Evolutionary conservation across 2,797 vertebrate species (phyloP).

Genomic region (Brachyalestes nurse): DNA sequence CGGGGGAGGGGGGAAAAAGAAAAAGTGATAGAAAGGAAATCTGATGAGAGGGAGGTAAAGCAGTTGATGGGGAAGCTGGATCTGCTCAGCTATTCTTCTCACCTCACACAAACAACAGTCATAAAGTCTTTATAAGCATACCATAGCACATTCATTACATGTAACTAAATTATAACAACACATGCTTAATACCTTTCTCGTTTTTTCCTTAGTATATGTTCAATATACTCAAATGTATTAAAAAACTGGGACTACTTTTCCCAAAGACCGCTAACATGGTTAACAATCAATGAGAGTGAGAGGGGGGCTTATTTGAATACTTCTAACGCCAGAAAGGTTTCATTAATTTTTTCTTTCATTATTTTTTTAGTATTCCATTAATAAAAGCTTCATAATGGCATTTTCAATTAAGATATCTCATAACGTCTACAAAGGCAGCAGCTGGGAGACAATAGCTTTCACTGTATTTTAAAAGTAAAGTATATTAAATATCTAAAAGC

Average conservation of each 20-base stretch:
- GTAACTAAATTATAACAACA: background rate
- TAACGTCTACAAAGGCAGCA: background rate
- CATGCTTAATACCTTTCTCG: background rate
- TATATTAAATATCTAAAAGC: background rate
- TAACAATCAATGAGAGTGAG: constrained; percentile 15
- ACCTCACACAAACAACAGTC: constrained; percentile 10
- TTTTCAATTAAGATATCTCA: background rate
- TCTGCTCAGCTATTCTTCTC: constrained; percentile 54
- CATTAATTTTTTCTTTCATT: constrained; percentile 10
- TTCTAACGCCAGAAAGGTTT: background rate
- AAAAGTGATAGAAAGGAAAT: constrained; percentile 72
- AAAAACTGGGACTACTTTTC: background rate
- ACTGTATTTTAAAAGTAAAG: background rate
- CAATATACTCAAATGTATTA: background rate
- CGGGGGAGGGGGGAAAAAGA: constrained; percentile 60
- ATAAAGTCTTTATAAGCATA: constrained; percentile 26
- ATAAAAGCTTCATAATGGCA: constrained; percentile 29
- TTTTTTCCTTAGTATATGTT: background rate
- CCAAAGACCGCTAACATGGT: constrained; percentile 8
- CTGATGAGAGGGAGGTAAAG: constrained; percentile 50
- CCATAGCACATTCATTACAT: background rate
- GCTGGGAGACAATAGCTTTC: background rate
- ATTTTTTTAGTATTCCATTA: constrained; percentile 1
- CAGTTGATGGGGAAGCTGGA: constrained; percentile 70
- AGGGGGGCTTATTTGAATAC: background rate